These are phyloP conservation scores for Diadophis punctatus DNA, from an alignment of 2,113 vertebrate species.

Conservation along the genomic window DNA sequence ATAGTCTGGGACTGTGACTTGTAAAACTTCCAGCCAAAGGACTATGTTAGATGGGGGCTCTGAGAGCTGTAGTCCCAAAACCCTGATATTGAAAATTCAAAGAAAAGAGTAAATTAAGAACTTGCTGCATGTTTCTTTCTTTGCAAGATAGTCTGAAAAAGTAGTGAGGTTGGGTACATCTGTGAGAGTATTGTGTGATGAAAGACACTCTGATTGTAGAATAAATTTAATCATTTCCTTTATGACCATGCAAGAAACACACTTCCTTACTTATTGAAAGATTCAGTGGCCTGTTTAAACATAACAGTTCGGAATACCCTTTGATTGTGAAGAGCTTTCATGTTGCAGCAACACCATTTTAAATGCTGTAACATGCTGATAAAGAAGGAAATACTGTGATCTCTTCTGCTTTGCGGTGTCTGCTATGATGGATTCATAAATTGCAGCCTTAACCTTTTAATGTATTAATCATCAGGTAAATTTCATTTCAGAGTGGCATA, in stretches of 20 bases:
- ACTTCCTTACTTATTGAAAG: not conserved
- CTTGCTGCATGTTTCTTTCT: not conserved
- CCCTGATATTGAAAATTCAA: not conserved
- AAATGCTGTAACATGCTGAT: not conserved
- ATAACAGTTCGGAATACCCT: not conserved
- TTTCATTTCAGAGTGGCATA: not conserved
- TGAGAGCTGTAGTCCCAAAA: not conserved
- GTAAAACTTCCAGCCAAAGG: not conserved
- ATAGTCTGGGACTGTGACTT: not conserved
- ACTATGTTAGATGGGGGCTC: not conserved
- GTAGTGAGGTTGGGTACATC: not conserved
- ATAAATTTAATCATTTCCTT: not conserved
- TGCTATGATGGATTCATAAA: not conserved
- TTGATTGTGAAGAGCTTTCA: not conserved
- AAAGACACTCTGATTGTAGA: not conserved
- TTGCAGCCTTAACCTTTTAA: not conserved
- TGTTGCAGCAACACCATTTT: not conserved
- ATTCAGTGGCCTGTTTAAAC: not conserved
- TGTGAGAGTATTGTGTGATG: not conserved
- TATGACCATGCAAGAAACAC: not conserved
- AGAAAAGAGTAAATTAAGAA: not conserved
- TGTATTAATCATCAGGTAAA: not conserved
- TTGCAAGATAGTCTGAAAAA: not conserved
- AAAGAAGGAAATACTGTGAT: not conserved
- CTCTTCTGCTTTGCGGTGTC: not conserved